Evolutionary conservation across 2,797 vertebrate genomes (phyloP).

Genomic region (Bucorvus abyssinicus): DNA sequence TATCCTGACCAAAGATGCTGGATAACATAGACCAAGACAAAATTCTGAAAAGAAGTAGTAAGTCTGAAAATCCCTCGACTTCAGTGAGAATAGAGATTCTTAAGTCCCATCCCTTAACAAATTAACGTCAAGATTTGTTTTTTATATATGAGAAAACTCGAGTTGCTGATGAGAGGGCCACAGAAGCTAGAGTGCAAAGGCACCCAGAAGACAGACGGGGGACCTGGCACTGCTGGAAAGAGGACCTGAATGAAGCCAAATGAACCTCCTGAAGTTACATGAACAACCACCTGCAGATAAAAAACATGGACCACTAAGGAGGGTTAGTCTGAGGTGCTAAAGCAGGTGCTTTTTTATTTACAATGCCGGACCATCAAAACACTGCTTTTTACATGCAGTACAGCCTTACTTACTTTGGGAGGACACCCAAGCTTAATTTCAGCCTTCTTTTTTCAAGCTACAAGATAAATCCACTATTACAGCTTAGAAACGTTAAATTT

Average conservation of each 20-base stretch:
- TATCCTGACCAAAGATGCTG: rapidly evolving
- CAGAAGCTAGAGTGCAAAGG: not conserved
- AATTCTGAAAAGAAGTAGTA: not conserved
- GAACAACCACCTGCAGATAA: not conserved
- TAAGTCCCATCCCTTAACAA: not conserved
- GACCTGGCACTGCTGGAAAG: not conserved
- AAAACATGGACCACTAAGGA: not conserved
- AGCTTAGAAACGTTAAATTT: not conserved
- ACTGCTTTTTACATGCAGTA: not conserved
- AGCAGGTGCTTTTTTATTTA: not conserved
- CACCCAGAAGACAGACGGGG: not conserved
- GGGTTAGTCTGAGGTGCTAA: not conserved
- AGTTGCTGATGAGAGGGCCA: not conserved
- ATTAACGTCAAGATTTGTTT: not conserved
- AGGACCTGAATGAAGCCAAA: not conserved
- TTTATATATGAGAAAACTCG: not conserved
- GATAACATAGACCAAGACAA: not conserved
- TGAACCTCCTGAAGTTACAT: not conserved
- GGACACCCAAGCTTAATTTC: not conserved
- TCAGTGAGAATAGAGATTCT: not conserved
- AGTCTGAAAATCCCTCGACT: not conserved
- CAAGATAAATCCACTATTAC: not conserved
- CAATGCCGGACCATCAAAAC: not conserved
- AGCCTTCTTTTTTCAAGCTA: not conserved
- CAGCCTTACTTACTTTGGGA: not conserved